A percentile compares a stretch with the other conserved stretches of the same genome.
Conservation (phyloP, 2,113 vertebrate genomes). For the Oryzias melastigma region DNA sequence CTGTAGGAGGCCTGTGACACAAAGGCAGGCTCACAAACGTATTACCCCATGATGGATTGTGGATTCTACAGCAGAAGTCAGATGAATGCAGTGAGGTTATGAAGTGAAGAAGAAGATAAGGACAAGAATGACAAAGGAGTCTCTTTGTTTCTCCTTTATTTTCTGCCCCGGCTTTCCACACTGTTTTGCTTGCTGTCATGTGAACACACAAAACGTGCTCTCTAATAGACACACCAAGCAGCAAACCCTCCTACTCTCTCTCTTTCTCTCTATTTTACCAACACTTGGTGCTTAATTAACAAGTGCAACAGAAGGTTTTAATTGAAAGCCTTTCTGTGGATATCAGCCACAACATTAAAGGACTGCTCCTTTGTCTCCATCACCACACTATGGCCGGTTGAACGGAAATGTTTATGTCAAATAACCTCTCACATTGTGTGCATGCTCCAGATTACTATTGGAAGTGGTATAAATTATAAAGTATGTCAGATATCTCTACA, state of each 20-base stretch:
- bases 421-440: not conserved
- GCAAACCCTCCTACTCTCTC: slow-evolving; percentile 35
- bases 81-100: slow-evolving; percentile 45
- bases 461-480: not conserved
- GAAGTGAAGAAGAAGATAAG: slow-evolving; percentile 31
- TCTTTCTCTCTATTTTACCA: slow-evolving; percentile 43
- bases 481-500: not conserved
- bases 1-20: slow-evolving; percentile 8
- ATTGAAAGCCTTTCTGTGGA: slow-evolving; percentile 61
- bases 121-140: slow-evolving; percentile 35
- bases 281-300: slow-evolving; percentile 62
- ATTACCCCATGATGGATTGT: slow-evolving; percentile 48
- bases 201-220: slow-evolving; percentile 15
- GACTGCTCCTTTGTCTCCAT: slow-evolving; percentile 36
- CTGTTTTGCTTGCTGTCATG: slow-evolving; percentile 31
- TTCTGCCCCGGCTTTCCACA: slow-evolving; percentile 11
- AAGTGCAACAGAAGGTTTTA: slow-evolving; percentile 35
- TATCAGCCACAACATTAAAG: slow-evolving; percentile 36
- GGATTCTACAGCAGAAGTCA: slow-evolving; percentile 32
- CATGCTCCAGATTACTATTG: not conserved
- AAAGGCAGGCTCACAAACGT: slow-evolving; percentile 38
- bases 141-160: slow-evolving; percentile 37
- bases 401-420: not conserved
- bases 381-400: not conserved
- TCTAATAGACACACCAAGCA: slow-evolving; percentile 6